Conservation (phyloP, 2,113 vertebrate species). For the Cynopterus brachyotis region DNA sequence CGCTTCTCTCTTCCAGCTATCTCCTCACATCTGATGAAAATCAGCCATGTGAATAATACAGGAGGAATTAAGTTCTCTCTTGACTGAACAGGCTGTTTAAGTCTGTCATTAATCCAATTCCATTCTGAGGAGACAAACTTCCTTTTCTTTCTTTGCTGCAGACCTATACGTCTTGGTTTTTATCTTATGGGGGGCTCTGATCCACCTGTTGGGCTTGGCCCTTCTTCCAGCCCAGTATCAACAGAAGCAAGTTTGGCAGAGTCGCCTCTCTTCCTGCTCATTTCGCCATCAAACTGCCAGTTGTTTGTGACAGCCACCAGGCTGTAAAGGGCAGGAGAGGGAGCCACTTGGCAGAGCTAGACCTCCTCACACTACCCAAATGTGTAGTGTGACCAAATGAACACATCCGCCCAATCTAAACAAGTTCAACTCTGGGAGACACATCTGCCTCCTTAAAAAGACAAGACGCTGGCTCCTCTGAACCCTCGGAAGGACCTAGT, state of each 20-base stretch:
- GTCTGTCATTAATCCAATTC: not conserved
- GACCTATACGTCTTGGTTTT: not conserved
- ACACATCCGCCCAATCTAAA: not conserved
- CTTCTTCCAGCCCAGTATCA: not conserved
- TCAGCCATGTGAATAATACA: not conserved
- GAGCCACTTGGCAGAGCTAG: not conserved
- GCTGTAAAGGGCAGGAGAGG: not conserved
- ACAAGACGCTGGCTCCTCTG: not conserved
- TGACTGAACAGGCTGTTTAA: conserved; percentile 9
- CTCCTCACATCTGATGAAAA: conserved; percentile 54
- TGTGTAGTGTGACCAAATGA: not conserved
- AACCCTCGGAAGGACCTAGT: not conserved
- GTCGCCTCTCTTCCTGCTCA: not conserved
- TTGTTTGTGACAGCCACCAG: not conserved
- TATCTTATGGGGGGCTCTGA: not conserved
- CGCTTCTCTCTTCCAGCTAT: conserved; percentile 48
- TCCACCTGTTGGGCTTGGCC: not conserved
- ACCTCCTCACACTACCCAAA: not conserved
- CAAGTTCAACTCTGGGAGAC: not conserved
- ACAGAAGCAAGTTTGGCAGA: not conserved
- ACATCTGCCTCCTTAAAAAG: not conserved
- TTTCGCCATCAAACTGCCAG: not conserved
- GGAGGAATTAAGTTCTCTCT: conserved; percentile 61
- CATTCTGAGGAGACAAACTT: not conserved
- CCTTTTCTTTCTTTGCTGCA: not conserved